Conservation (phyloP, 2,888 invertebrate genomes). For the Deilephila elpenor region DNA sequence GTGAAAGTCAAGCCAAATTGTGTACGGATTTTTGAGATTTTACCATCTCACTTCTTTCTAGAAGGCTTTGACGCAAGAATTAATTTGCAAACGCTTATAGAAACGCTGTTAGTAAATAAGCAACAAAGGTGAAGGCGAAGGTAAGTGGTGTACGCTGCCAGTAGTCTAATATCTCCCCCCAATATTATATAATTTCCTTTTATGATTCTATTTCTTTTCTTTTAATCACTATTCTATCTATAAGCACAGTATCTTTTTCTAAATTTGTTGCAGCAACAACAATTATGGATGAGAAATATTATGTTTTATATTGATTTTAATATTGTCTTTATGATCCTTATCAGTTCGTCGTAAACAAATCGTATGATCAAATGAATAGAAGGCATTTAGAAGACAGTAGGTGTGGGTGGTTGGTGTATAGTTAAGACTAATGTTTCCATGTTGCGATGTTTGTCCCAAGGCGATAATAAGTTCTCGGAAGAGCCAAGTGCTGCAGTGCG, state of each 20-base stretch:
- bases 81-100: neutral
- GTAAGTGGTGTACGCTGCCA: slow-evolving; percentile 8
- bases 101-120: slow-evolving; percentile 2
- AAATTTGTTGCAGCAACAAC: neutral
- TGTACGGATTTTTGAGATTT: neutral
- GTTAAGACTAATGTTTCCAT: slow-evolving; percentile 49
- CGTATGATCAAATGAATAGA: neutral
- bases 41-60: slow-evolving; percentile 13
- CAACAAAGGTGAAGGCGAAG: slow-evolving; percentile 15
- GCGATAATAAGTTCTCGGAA: slow-evolving; percentile 90
- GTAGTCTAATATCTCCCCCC: neutral
- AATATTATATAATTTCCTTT: neutral
- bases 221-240: neutral
- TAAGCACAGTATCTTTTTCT: neutral
- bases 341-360: neutral
- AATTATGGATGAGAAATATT: neutral
- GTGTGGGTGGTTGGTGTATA: neutral
- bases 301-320: neutral
- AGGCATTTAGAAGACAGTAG: slow-evolving; percentile 13
- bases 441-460: slow-evolving; percentile 83
- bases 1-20: neutral
- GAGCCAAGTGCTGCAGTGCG: slow-evolving; percentile 89
- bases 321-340: neutral
- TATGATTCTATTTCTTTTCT: neutral
- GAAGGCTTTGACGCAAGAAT: slow-evolving; percentile 12